phyloP scores from a whole-genome alignment of 2,888 invertebrate genomes.

The Nomada fucata region DNA sequence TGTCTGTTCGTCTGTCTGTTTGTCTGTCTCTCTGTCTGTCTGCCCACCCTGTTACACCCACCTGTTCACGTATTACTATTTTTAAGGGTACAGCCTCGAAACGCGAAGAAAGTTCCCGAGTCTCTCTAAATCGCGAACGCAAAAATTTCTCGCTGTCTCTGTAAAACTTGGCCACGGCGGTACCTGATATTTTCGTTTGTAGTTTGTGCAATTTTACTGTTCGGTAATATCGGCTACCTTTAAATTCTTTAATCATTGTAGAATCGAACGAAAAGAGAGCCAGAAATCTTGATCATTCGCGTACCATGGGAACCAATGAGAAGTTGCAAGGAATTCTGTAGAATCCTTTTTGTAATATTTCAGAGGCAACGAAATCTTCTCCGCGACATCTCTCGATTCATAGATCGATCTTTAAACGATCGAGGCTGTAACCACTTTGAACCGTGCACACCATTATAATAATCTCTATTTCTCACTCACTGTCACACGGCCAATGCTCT shows the following conservation, averaged over 20 bases:
- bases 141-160: not conserved
- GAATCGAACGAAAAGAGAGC: no score
- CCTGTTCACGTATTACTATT: constrained; percentile 62
- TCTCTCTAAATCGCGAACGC: not conserved
- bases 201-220: no score
- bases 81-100: constrained; percentile 61
- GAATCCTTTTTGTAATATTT: no score
- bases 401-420: constrained; percentile 18
- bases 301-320: no score
- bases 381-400: constrained; percentile 4
- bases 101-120: not conserved
- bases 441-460: constrained; percentile 78
- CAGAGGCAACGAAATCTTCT: no score
- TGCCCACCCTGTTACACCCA: constrained; percentile 66
- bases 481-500: constrained; percentile 83
- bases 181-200: no score
- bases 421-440: constrained; percentile 62
- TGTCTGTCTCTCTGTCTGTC: constrained; percentile 66
- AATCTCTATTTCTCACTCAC: constrained; percentile 78
- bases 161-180: not conserved
- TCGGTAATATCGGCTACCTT: no score
- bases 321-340: no score
- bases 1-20: constrained; percentile 74
- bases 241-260: no score
- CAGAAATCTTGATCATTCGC: no score